phyloP scores from a whole-genome alignment of 2,113 vertebrate species.

The Oenanthe melanoleuca region DNA sequence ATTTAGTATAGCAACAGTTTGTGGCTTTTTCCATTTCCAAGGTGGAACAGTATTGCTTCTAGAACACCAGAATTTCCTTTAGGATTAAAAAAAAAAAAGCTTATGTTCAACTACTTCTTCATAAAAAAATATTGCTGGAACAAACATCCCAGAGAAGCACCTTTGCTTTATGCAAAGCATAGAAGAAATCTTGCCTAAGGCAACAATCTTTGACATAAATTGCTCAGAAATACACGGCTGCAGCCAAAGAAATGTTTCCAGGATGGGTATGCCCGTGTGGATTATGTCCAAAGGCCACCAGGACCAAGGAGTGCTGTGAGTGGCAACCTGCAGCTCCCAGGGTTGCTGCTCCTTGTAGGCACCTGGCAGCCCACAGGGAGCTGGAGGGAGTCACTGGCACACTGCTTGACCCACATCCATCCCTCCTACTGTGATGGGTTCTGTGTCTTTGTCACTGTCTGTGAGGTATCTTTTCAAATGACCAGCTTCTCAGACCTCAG shows the following conservation, averaged over 20 bases:
- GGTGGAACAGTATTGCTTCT: neutral
- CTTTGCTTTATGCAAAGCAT: neutral
- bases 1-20: neutral
- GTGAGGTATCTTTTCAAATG: neutral
- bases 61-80: neutral
- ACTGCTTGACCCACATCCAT: neutral
- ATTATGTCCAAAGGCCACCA: neutral
- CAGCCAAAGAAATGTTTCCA: neutral
- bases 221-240: neutral
- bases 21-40: neutral
- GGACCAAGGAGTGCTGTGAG: neutral
- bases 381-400: neutral
- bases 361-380: neutral
- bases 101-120: neutral
- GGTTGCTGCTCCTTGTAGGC: neutral
- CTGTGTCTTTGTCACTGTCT: neutral
- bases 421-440: neutral
- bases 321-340: neutral
- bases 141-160: neutral
- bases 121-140: neutral
- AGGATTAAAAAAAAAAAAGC: neutral
- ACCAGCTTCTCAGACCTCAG: neutral
- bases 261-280: neutral
- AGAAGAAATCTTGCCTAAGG: neutral
- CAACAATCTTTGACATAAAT: neutral